These are phyloP conservation scores for Leptoclinus maculatus DNA, from an alignment of 2,797 vertebrate genomes.

Conservation along the genomic window DNA sequence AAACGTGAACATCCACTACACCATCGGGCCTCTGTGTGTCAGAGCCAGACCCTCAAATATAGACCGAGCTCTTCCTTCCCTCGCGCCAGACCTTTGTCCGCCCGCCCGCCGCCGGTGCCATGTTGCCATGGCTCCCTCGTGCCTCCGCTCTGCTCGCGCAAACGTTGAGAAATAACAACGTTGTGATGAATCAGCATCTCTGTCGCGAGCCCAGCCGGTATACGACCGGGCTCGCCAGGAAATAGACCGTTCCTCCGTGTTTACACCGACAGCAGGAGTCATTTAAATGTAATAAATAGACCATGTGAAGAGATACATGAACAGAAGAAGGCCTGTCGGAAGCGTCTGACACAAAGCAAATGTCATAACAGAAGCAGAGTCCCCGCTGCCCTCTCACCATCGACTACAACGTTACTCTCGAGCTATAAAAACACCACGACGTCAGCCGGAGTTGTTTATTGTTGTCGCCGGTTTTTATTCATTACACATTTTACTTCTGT, in stretches of 20 bases:
- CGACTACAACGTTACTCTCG: background rate
- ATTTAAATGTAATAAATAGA: background rate
- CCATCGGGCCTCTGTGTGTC: constrained; percentile 13
- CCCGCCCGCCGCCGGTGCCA: constrained; percentile 75
- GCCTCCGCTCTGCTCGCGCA: constrained; percentile 76
- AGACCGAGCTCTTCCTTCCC: constrained; percentile 44
- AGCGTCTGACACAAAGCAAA: constrained; percentile 74
- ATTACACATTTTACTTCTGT: background rate
- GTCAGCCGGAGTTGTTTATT: constrained; percentile 23
- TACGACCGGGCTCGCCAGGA: constrained; percentile 18
- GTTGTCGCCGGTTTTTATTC: constrained; percentile 1
- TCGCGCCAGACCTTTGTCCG: constrained; percentile 83
- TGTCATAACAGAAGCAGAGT: constrained; percentile 57
- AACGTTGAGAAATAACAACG: constrained; percentile 82
- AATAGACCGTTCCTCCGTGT: constrained; percentile 12
- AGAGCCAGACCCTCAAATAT: constrained; percentile 8
- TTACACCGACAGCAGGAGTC: constrained; percentile 7
- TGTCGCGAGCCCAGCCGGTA: constrained; percentile 47
- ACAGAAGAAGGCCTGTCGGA: constrained; percentile 42
- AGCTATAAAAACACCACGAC: background rate
- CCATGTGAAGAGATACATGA: constrained; percentile 7
- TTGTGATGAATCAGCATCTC: constrained; percentile 91
- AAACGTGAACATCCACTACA: constrained; percentile 19
- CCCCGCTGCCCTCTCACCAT: background rate
- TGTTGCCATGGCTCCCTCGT: constrained; percentile 84